Evolutionary conservation across 64 coral and sea anemone species (phyloP).

Genomic region (Dendronephthya gigantea): DNA sequence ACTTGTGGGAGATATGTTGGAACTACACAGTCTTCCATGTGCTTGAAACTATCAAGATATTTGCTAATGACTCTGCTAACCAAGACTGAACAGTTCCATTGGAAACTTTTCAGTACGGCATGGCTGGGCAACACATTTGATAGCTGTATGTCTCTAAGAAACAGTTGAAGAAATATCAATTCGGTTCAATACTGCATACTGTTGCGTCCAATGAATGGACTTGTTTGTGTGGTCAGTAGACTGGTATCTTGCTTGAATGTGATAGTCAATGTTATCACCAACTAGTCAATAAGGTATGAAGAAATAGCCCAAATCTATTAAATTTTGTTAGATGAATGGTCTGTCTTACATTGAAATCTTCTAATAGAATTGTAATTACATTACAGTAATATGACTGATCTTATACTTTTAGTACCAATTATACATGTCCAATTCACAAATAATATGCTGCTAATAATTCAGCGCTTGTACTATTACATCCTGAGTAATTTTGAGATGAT

Average conservation of each 20-base stretch:
- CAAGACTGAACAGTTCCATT: not conserved
- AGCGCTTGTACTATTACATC: too few species aligned
- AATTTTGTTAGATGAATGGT: not conserved
- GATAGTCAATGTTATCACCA: constrained; percentile 22
- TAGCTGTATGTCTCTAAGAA: not conserved
- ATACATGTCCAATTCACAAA: not conserved
- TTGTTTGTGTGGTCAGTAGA: not conserved
- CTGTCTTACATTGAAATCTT: not conserved
- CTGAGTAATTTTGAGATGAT: too few species aligned
- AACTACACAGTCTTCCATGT: not conserved
- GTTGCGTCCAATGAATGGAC: constrained; percentile 7
- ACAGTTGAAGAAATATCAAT: not conserved
- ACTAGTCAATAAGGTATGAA: not conserved
- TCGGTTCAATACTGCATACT: constrained; percentile 6
- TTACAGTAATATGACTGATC: not conserved
- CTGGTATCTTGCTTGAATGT: not conserved
- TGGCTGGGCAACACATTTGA: not conserved
- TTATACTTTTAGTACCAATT: not conserved
- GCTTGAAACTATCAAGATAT: not conserved
- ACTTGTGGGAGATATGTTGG: not conserved
- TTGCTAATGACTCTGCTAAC: constrained; percentile 5
- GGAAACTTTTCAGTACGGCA: not conserved
- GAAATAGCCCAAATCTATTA: not conserved
- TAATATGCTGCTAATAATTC: not conserved
- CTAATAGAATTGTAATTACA: not conserved